Evolutionary conservation across 2,888 invertebrate species (phyloP), one percentile per base, ranked within the genome.

Genomic region (Caenorhabditis sp.): DNA sequence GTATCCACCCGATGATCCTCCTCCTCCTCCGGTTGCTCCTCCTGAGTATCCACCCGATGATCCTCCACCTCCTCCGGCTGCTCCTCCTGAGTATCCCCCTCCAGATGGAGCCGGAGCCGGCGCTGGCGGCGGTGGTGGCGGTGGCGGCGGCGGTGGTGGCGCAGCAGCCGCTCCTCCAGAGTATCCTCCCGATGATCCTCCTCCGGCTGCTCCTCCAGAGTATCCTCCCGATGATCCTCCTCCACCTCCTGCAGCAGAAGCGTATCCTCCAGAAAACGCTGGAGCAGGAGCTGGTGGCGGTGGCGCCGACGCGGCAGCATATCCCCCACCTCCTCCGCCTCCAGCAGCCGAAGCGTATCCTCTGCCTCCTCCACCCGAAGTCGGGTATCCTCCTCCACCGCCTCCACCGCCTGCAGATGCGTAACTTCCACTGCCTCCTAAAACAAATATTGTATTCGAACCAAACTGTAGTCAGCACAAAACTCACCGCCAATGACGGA

Each of bases 71-170:
- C 56, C 48, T 22, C 62, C 72, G 11, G 52, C 56, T 32, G 35
- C 74, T 43, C 56, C 61, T 9, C 55, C 41, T 30, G 58, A 50
- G 24, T 32, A 39, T 27, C 68, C n/a, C n/a, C n/a, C 75, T 35
- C 56, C 74, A 2, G 70, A 50, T n/a, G 58, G 56, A 30, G 66
- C 50, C 9, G 66, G 61, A 32, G 76, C 56, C 26, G 70, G 58
- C 20, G 55, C 56, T 32, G 61, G 52, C 9, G 63, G 20, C 6
- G 63, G 63, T 3, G 52, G 41, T n/a, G 62, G 72, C 35, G 58
- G 43, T 55, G 65, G 65, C 27, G 63, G 52, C 27, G 70, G 58
- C n/a, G 62, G 50, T 11, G 62, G 71, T 52, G 62, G 52, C 24
- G 68, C 52, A 15, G 62, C 58, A n/a, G 75, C 41, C 24, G 70